Percentiles rank a stretch among this genome's conserved stretches.
phyloP scores from a whole-genome alignment of 2,888 invertebrate species.

The Dorcus parallelipipedus region DNA sequence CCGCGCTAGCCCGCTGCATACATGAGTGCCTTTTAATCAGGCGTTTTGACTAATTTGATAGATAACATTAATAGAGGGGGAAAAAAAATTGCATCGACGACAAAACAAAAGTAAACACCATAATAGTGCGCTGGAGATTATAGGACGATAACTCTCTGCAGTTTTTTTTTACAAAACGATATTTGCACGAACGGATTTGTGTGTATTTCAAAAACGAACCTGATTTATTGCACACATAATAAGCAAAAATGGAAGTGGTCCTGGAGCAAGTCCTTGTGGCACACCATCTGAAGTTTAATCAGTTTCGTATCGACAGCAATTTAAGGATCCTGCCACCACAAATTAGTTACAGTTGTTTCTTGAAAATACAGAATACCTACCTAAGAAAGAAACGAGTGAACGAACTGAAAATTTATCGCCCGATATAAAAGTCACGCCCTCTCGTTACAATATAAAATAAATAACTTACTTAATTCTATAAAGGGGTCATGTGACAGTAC shows the following conservation, averaged over 20 bases:
- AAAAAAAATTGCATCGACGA: not conserved
- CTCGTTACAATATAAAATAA: slow-evolving; percentile 13
- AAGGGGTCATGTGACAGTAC: slow-evolving; percentile 13
- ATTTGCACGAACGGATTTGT: not conserved
- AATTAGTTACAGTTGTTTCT: too few relatives aligned
- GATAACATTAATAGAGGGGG: slow-evolving; percentile 6
- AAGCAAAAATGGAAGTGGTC: too few relatives aligned
- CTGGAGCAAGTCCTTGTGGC: too few relatives aligned
- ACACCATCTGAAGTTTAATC: too few relatives aligned
- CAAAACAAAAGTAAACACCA: not conserved
- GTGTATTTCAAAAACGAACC: too few relatives aligned
- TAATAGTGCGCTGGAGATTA: not conserved
- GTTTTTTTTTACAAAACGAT: not conserved
- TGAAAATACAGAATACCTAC: too few relatives aligned
- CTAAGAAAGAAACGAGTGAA: too few relatives aligned
- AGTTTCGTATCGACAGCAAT: too few relatives aligned
- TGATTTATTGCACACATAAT: too few relatives aligned
- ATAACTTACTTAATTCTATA: slow-evolving; percentile 17
- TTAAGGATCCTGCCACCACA: too few relatives aligned
- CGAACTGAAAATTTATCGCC: not conserved
- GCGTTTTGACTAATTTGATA: slow-evolving; percentile 14
- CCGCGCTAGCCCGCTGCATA: slow-evolving; percentile 7
- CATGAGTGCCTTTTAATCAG: slow-evolving; percentile 14
- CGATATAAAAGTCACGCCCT: slow-evolving; percentile 1
- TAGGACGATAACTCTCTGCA: not conserved